A percentile compares a stretch with the other conserved stretches of the same genome.
These are phyloP conservation scores for Poliocrania exsul DNA, from an alignment of 2,797 vertebrate genomes.

Conservation along the genomic window DNA sequence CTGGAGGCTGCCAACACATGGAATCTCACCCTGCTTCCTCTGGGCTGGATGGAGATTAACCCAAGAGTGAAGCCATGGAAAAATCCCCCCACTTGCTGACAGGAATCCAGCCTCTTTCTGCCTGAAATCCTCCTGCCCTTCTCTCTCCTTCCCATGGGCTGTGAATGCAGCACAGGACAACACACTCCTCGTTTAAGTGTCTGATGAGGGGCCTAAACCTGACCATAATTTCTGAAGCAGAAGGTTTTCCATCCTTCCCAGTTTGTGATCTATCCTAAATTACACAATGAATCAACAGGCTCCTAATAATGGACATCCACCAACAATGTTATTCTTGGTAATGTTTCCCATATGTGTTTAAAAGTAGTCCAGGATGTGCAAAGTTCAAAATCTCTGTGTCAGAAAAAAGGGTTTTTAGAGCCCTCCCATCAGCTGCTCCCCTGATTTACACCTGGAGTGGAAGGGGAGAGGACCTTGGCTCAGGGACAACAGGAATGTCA, in stretches of 20 bases:
- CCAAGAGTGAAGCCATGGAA: neutral
- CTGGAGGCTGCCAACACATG: neutral
- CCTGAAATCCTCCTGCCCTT: neutral
- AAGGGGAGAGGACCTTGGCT: neutral
- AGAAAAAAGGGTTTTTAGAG: slow-evolving; percentile 11
- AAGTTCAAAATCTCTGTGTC: neutral
- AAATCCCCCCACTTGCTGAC: neutral
- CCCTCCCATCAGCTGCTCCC: neutral
- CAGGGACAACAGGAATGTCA: neutral
- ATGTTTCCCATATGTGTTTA: slow-evolving; percentile 25
- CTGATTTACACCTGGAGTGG: neutral
- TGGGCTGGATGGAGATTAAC: neutral
- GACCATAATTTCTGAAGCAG: neutral
- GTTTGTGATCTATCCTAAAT: neutral
- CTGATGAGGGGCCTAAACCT: neutral
- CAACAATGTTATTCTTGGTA: neutral
- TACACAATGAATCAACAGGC: neutral
- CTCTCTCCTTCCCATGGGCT: neutral
- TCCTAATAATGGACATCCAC: neutral
- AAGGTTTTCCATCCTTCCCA: neutral
- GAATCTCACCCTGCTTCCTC: neutral
- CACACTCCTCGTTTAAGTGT: neutral
- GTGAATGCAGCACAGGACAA: neutral
- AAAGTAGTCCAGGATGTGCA: neutral
- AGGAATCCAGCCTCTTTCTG: neutral